Conservation (phyloP, 1,140 invertebrate species). For the Drosophila seguyi region DNA sequence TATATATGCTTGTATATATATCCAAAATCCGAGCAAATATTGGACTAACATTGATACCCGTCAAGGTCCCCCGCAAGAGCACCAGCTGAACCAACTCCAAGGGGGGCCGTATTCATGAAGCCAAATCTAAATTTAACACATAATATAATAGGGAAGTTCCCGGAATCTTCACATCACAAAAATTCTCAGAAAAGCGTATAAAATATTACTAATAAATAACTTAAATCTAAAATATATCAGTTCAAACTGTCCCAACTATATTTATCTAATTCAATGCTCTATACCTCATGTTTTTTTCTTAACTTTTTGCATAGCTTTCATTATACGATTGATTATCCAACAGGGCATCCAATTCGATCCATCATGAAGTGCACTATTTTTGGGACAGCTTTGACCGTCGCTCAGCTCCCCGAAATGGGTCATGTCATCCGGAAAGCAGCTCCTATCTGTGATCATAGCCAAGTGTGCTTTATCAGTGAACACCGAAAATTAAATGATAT, state of each 20-base stretch:
- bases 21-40: slow-evolving; percentile 25
- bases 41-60: slow-evolving; percentile 22
- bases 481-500: slow-evolving; percentile 68
- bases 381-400: slow-evolving; percentile 13
- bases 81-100: slow-evolving; percentile 32
- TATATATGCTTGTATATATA: slow-evolving; percentile 2
- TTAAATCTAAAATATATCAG: background rate
- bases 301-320: background rate
- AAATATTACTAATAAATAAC: background rate
- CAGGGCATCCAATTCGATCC: background rate
- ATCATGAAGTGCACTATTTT: slow-evolving; percentile 9
- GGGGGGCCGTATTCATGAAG: slow-evolving; percentile 9
- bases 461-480: slow-evolving; percentile 56
- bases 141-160: background rate
- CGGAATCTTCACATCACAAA: background rate
- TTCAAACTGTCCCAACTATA: background rate
- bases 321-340: background rate
- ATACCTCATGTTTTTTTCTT: too few relatives aligned
- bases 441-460: slow-evolving; percentile 35
- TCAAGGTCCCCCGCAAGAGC: slow-evolving; percentile 4
- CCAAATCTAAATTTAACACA: background rate
- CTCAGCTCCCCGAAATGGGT: slow-evolving; percentile 34
- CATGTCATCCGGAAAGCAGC: slow-evolving; percentile 32
- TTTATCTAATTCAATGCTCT: background rate
- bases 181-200: background rate